These are phyloP conservation scores for Potorous gilbertii DNA, from an alignment of 2,797 vertebrate genomes.

Conservation along the genomic window DNA sequence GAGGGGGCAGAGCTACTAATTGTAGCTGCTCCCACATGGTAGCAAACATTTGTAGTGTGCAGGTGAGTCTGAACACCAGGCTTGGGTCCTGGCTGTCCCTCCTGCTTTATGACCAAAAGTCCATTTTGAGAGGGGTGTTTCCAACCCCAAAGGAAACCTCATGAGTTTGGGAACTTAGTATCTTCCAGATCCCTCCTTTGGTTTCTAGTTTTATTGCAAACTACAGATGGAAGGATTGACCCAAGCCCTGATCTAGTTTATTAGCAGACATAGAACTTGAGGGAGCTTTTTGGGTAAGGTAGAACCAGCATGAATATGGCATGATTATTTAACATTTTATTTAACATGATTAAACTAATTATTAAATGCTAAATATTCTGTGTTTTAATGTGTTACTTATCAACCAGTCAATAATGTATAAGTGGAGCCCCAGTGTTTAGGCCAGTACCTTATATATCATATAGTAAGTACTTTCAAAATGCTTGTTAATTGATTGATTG, in stretches of 20 bases:
- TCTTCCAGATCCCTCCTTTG: not conserved
- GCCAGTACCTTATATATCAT: not conserved
- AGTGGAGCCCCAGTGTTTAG: not conserved
- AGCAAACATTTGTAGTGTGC: not conserved
- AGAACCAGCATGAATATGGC: not conserved
- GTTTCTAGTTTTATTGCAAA: not conserved
- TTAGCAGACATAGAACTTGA: not conserved
- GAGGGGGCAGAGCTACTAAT: not conserved
- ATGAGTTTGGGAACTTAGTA: not conserved
- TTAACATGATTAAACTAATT: too few species aligned
- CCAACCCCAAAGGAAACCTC: not conserved
- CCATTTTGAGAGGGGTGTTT: not conserved
- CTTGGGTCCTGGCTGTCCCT: not conserved
- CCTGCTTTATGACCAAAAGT: not conserved
- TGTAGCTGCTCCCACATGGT: not conserved
- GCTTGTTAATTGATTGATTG: not conserved
- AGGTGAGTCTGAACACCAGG: not conserved
- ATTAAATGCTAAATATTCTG: not conserved
- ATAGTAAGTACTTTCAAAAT: not conserved
- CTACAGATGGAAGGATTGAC: not conserved
- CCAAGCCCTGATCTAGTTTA: not conserved
- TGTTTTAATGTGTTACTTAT: not conserved
- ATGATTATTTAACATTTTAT: not conserved
- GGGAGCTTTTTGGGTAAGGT: not conserved
- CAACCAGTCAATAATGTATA: not conserved